phyloP scores from a whole-genome alignment of 2,113 vertebrate genomes.

The Neogale vison region DNA sequence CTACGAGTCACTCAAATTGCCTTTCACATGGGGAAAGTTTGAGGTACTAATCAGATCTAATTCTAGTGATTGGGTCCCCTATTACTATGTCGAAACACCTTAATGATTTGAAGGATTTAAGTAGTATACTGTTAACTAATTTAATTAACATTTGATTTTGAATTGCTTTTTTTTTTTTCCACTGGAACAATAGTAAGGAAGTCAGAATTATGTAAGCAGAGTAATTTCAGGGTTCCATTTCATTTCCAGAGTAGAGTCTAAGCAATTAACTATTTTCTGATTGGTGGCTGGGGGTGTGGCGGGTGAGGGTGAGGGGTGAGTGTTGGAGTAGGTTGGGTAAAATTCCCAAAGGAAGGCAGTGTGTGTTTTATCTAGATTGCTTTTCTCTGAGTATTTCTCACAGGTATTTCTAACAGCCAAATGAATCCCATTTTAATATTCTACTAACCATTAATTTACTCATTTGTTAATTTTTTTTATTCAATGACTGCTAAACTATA shows the following conservation, averaged over 20 bases:
- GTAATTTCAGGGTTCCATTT: neutral
- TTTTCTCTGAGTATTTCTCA: neutral
- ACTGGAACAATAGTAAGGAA: neutral
- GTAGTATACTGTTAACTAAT: neutral
- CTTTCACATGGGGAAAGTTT: neutral
- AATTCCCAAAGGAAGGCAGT: neutral
- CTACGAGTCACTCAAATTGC: neutral
- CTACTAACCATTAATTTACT: neutral
- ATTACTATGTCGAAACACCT: neutral
- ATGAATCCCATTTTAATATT: neutral
- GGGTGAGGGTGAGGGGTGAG: neutral
- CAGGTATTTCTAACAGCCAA: neutral
- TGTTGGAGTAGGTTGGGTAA: neutral
- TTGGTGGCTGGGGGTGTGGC: neutral
- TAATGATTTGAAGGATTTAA: slow-evolving; percentile 26
- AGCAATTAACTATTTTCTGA: neutral
- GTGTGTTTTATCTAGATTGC: neutral
- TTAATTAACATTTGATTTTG: neutral
- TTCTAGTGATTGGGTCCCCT: neutral
- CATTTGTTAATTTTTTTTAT: neutral
- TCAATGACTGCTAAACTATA: neutral
- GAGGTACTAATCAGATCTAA: neutral
- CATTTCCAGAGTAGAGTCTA: neutral
- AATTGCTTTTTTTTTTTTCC: neutral
- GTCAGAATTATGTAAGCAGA: neutral